Evolutionary conservation across 2,113 vertebrate species (phyloP).

Genomic region (Mastomys coucha): DNA sequence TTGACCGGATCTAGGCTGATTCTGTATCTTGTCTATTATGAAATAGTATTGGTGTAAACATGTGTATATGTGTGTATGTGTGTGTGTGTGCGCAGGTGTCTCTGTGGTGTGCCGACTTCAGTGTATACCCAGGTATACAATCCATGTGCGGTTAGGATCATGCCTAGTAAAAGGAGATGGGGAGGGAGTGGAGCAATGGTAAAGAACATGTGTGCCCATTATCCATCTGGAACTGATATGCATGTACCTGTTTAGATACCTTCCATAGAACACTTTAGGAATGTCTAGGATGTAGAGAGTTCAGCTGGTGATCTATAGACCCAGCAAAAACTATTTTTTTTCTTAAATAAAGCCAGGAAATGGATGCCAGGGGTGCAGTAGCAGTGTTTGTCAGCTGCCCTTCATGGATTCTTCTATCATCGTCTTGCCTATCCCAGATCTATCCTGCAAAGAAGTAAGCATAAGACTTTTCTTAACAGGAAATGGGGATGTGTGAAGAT

Average conservation of each 20-base stretch:
- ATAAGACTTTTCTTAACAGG: neutral
- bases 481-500: neutral
- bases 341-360: conserved; percentile 31
- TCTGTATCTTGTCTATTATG: neutral
- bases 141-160: too few relatives aligned
- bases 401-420: neutral
- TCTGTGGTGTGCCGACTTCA: neutral
- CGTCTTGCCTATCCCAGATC: neutral
- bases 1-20: neutral
- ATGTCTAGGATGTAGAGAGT: neutral
- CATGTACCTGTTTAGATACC: neutral
- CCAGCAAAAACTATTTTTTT: neutral
- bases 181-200: neutral
- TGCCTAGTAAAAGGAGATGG: neutral
- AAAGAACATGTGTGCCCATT: neutral
- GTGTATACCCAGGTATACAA: too few relatives aligned
- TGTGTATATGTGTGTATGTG: too few relatives aligned
- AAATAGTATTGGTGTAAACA: too few relatives aligned
- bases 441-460: neutral
- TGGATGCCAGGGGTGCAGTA: conserved; percentile 16
- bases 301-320: neutral
- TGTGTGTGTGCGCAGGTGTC: neutral
- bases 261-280: neutral
- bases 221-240: neutral
- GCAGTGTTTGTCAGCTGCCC: neutral